phyloP scores from a whole-genome alignment of 2,797 vertebrate species.

The Monodelphis domestica region DNA sequence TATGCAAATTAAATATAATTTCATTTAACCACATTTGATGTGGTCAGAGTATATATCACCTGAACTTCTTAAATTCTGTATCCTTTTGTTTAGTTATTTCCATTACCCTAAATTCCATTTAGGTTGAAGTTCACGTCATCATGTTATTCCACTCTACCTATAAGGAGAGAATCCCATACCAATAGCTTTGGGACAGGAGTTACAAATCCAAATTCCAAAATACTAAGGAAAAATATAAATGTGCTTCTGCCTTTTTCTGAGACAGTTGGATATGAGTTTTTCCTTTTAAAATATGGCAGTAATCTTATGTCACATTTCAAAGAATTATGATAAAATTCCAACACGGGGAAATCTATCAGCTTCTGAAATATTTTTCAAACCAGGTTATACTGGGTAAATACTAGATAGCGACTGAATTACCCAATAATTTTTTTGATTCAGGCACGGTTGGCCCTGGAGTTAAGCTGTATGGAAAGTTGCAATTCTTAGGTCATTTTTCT shows the following conservation, averaged over 20 bases:
- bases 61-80: constrained; percentile 22
- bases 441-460: constrained; percentile 1
- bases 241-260: not conserved
- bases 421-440: not conserved
- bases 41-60: not conserved
- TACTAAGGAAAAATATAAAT: not conserved
- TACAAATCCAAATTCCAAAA: not conserved
- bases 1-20: constrained; percentile 54
- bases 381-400: constrained; percentile 45
- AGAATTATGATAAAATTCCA: constrained; percentile 26
- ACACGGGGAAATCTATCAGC: constrained; percentile 17
- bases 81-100: constrained; percentile 9
- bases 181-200: not conserved
- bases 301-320: not conserved
- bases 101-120: constrained; percentile 5
- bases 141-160: not conserved
- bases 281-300: constrained; percentile 7
- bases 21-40: not conserved
- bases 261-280: constrained; percentile 20
- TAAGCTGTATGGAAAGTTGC: not conserved
- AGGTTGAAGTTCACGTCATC: constrained; percentile 38
- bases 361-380: constrained; percentile 41
- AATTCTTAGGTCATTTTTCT: constrained; percentile 5
- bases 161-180: not conserved
- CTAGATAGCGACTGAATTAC: not conserved